Evolutionary conservation across 2,797 vertebrate genomes (phyloP).

Genomic region (Micrastur ruficollis): DNA sequence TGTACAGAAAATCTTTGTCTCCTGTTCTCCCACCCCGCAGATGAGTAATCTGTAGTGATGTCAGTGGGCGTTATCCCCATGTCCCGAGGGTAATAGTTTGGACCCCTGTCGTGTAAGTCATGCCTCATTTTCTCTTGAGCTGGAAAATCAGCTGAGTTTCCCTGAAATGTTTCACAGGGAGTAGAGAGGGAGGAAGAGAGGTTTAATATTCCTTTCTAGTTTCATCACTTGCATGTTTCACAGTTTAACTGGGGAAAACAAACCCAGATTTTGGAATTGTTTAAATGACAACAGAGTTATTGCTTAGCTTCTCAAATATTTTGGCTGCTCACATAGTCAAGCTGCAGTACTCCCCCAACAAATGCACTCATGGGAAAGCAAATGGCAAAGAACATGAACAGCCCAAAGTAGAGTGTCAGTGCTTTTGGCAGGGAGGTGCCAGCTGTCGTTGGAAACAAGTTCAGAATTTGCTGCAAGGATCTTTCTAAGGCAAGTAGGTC

Average conservation of each 20-base stretch:
- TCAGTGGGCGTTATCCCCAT: constrained; percentile 29
- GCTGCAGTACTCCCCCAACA: background rate
- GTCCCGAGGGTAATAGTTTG: background rate
- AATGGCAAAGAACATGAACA: background rate
- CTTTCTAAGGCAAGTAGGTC: background rate
- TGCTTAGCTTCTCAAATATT: constrained; percentile 43
- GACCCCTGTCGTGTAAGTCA: background rate
- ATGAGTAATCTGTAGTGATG: constrained; percentile 54
- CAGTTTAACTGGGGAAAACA: background rate
- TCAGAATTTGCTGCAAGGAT: background rate
- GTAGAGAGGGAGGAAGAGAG: background rate
- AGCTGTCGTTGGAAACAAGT: background rate
- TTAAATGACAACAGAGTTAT: constrained; percentile 14
- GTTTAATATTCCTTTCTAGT: constrained; percentile 45
- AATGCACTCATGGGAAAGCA: background rate
- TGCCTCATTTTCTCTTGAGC: constrained; percentile 1
- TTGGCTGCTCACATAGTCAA: background rate
- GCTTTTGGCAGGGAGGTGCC: background rate
- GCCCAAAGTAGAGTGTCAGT: background rate
- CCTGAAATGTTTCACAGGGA: constrained; percentile 25
- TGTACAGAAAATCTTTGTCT: background rate
- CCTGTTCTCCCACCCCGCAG: background rate
- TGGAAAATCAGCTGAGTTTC: constrained; percentile 24
- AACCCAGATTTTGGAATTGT: background rate
- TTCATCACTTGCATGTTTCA: background rate